phyloP scores from a whole-genome alignment of 2,113 vertebrate species.

The Pachypanchax playfairii region DNA sequence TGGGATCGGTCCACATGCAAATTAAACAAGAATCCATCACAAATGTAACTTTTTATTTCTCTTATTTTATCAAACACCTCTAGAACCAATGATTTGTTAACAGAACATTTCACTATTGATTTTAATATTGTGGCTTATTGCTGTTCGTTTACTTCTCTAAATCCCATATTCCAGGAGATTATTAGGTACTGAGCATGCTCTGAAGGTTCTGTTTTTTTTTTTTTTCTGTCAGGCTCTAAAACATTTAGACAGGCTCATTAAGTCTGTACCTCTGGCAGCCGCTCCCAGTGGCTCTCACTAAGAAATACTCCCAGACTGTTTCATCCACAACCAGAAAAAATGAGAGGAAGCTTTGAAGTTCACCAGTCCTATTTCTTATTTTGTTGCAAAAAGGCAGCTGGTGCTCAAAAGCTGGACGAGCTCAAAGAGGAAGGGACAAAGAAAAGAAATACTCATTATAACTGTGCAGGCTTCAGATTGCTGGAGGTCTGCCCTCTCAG shows the following conservation, averaged over 20 bases:
- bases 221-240: constrained; percentile 59
- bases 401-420: constrained; percentile 41
- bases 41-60: too few relatives aligned
- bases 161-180: constrained; percentile 22
- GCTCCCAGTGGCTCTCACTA: constrained; percentile 62
- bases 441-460: constrained; percentile 46
- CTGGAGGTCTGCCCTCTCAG: constrained; percentile 35
- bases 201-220: constrained; percentile 5
- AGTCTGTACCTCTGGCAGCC: constrained; percentile 65
- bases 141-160: constrained; percentile 23
- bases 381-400: constrained; percentile 54
- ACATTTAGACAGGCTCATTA: constrained; percentile 75
- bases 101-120: too few relatives aligned
- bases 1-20: too few relatives aligned
- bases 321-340: constrained; percentile 65
- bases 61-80: too few relatives aligned
- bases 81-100: too few relatives aligned
- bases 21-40: too few relatives aligned
- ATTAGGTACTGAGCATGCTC: constrained; percentile 52
- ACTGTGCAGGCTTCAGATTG: constrained; percentile 13
- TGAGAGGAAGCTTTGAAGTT: constrained; percentile 73
- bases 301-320: constrained; percentile 61
- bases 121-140: background rate
- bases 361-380: constrained; percentile 55
- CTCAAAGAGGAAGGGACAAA: constrained; percentile 36